Conservation (phyloP, 2,888 invertebrate species). For the Eulithis prunata region DNA sequence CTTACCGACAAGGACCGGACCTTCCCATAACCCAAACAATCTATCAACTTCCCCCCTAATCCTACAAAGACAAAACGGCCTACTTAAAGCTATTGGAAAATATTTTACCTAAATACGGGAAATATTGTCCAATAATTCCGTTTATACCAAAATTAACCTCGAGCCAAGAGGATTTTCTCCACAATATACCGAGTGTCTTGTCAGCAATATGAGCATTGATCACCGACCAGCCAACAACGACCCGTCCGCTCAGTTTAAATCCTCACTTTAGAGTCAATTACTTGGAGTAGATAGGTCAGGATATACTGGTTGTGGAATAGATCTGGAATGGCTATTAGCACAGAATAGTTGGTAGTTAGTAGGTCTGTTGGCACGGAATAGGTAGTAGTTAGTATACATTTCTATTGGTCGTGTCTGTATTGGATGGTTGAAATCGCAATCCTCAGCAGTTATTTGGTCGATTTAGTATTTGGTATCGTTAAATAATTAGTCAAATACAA, state of each 20-base stretch:
- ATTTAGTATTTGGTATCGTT: slow-evolving; percentile 6
- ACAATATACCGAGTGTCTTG: slow-evolving; percentile 64
- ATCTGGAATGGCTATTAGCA: slow-evolving; percentile 59
- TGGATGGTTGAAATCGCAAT: slow-evolving; percentile 41
- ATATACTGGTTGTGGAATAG: slow-evolving; percentile 45
- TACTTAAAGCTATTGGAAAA: slow-evolving; percentile 25
- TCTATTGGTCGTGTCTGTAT: slow-evolving; percentile 58
- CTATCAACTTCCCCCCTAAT: slow-evolving; percentile 33
- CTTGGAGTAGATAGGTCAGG: slow-evolving; percentile 38
- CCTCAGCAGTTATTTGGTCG: slow-evolving; percentile 18
- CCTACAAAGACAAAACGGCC: slow-evolving; percentile 35
- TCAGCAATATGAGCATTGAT: slow-evolving; percentile 56
- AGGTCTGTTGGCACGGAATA: slow-evolving; percentile 41
- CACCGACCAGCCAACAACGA: slow-evolving; percentile 44
- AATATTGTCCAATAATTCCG: slow-evolving; percentile 47
- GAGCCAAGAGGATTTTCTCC: slow-evolving; percentile 54
- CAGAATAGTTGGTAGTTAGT: background rate
- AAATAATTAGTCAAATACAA: too few species aligned
- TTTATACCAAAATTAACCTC: slow-evolving; percentile 64
- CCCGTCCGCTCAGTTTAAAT: slow-evolving; percentile 29
- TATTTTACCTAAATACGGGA: slow-evolving; percentile 40
- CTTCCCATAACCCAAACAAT: slow-evolving; percentile 29
- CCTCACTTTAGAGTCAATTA: slow-evolving; percentile 8
- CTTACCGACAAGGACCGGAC: slow-evolving; percentile 30
- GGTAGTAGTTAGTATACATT: slow-evolving; percentile 43